A percentile compares a stretch with the other conserved stretches of the same genome.
phyloP scores from a whole-genome alignment of 2,797 vertebrate genomes.

The Pseudocheirus occidentalis region DNA sequence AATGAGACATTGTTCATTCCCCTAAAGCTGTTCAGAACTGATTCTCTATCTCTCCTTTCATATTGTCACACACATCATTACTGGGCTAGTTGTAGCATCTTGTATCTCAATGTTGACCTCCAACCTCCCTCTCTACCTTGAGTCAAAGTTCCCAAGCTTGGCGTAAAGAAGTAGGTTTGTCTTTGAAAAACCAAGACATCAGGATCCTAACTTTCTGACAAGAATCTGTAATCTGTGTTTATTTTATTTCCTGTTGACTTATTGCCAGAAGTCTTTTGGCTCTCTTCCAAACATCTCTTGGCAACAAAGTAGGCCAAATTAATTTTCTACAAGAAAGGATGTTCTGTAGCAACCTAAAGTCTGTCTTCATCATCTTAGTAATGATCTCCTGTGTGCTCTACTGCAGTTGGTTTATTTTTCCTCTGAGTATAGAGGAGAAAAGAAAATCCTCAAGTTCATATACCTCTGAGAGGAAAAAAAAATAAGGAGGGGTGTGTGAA shows the following conservation, averaged over 20 bases:
- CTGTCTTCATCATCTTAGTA: conserved; percentile 80
- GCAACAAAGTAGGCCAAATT: conserved; percentile 82
- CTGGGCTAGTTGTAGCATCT: neutral
- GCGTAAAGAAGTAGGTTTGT: conserved; percentile 53
- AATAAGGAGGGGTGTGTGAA: neutral
- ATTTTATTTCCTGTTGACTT: conserved; percentile 84
- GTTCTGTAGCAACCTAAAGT: conserved; percentile 80
- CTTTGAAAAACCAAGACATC: conserved; percentile 73
- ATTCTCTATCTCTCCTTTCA: neutral
- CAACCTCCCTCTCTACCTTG: neutral
- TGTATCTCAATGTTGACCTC: neutral
- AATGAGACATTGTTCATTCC: neutral
- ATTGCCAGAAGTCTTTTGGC: conserved; percentile 83
- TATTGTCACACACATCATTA: neutral
- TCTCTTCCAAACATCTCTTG: conserved; percentile 81
- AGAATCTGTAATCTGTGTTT: conserved; percentile 81
- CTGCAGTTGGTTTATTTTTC: conserved; percentile 73
- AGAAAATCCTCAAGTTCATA: conserved; percentile 57
- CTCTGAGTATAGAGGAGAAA: conserved; percentile 62
- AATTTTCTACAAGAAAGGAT: conserved; percentile 82
- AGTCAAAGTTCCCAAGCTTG: conserved; percentile 7
- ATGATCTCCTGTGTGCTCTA: conserved; percentile 74
- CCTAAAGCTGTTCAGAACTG: neutral
- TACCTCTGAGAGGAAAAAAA: neutral
- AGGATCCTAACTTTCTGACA: conserved; percentile 76